Evolutionary conservation across 2,888 invertebrate genomes (phyloP).

Genomic region (Philereme transversata): DNA sequence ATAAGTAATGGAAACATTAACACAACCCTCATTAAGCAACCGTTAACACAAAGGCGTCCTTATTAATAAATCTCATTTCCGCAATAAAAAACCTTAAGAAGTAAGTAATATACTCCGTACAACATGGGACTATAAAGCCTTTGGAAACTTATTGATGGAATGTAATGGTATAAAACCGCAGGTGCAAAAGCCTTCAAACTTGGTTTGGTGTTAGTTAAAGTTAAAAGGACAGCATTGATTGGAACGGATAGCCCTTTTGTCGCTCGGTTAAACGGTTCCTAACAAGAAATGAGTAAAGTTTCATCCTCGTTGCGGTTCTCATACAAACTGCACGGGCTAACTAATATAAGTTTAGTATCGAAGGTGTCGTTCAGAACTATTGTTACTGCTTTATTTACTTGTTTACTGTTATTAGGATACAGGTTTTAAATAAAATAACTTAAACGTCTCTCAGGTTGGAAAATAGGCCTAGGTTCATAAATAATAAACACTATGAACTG

Average conservation of each 20-base stretch:
- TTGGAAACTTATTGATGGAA: conserved; percentile 40
- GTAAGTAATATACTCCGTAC: conserved; percentile 3
- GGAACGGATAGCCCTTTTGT: conserved; percentile 40
- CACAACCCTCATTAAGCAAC: conserved; percentile 33
- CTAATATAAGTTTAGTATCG: conserved; percentile 34
- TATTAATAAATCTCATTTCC: conserved; percentile 33
- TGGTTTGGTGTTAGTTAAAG: conserved; percentile 15
- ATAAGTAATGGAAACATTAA: conserved; percentile 27
- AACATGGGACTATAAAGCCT: conserved; percentile 18
- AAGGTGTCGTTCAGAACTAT: conserved; percentile 25
- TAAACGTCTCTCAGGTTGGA: too few relatives aligned
- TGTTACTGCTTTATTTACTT: conserved; percentile 22
- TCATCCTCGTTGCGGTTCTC: conserved; percentile 34
- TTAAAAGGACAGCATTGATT: conserved; percentile 17
- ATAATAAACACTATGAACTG: too few relatives aligned
- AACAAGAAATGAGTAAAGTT: conserved; percentile 43
- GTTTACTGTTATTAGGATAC: background rate
- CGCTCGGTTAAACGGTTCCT: conserved; percentile 26
- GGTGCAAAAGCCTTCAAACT: conserved; percentile 33
- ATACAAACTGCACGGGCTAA: conserved; percentile 29
- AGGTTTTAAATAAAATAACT: too few relatives aligned
- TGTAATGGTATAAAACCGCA: conserved; percentile 41
- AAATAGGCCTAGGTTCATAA: too few relatives aligned
- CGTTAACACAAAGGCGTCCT: conserved; percentile 31
- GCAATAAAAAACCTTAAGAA: conserved; percentile 16